Conservation (phyloP, 2,113 vertebrate genomes). For the Colius striatus region DNA sequence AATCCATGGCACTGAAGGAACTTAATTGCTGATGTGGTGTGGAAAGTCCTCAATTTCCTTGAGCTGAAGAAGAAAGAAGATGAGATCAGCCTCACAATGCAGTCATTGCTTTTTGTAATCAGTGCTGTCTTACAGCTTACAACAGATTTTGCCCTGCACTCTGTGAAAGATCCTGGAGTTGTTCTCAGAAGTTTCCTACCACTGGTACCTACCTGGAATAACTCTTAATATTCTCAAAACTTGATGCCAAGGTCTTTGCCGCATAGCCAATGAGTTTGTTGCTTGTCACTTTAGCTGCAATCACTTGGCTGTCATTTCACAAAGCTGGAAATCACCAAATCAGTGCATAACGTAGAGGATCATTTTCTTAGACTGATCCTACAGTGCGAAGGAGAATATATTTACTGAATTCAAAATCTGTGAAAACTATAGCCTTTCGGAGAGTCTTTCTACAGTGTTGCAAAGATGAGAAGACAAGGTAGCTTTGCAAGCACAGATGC, state of each 20-base stretch:
- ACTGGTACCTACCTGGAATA: background rate
- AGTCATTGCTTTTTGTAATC: background rate
- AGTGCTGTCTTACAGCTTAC: background rate
- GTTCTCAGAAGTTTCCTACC: background rate
- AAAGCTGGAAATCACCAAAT: background rate
- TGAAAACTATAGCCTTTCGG: background rate
- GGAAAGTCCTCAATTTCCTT: background rate
- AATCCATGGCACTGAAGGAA: background rate
- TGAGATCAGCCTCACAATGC: accelerated
- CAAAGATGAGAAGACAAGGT: background rate
- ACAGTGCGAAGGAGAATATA: background rate
- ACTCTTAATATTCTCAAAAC: background rate
- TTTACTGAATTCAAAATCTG: background rate
- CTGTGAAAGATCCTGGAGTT: background rate
- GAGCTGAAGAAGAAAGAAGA: background rate
- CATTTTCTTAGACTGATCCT: background rate
- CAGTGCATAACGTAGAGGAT: background rate
- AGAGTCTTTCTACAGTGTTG: background rate
- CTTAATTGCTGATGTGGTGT: background rate
- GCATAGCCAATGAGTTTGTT: background rate
- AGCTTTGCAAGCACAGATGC: background rate
- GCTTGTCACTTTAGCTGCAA: background rate
- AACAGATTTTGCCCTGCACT: background rate
- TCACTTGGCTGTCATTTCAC: background rate
- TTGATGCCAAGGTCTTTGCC: background rate